Evolutionary conservation across 1,140 invertebrate genomes (phyloP).

Genomic region (Adoxophyes honmai): DNA sequence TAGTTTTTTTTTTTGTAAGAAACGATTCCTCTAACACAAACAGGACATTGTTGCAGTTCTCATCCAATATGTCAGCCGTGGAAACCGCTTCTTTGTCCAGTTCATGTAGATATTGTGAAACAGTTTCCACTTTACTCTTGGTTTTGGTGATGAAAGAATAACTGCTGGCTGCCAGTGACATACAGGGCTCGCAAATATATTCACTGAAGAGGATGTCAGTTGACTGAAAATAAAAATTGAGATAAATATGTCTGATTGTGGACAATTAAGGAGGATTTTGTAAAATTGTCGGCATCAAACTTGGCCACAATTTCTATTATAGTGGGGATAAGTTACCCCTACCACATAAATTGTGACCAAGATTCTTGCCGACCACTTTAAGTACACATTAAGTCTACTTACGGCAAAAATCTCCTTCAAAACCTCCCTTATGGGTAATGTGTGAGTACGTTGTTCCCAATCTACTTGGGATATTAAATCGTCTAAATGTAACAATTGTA

Average conservation of each 20-base stretch:
- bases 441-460: not conserved
- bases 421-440: not conserved
- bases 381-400: too few species aligned
- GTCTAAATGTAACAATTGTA: conserved; percentile 2
- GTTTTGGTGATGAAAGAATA: not conserved
- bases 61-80: not conserved
- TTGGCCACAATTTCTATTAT: too few species aligned
- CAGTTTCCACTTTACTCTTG: not conserved
- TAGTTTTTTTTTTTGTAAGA: not conserved
- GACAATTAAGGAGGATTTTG: too few species aligned
- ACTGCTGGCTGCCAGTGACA: not conserved
- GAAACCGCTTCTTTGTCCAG: not conserved
- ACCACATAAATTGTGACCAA: too few species aligned
- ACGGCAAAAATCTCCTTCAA: conserved; percentile 1
- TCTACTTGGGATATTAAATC: not conserved
- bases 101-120: not conserved
- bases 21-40: not conserved
- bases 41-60: not conserved
- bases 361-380: too few species aligned
- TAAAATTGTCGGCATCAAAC: too few species aligned
- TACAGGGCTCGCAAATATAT: not conserved
- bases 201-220: not conserved
- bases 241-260: too few species aligned
- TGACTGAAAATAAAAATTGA: not conserved
- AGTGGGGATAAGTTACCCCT: too few species aligned